Conservation (phyloP, 2,797 vertebrate genomes). For the Dryobates pubescens region DNA sequence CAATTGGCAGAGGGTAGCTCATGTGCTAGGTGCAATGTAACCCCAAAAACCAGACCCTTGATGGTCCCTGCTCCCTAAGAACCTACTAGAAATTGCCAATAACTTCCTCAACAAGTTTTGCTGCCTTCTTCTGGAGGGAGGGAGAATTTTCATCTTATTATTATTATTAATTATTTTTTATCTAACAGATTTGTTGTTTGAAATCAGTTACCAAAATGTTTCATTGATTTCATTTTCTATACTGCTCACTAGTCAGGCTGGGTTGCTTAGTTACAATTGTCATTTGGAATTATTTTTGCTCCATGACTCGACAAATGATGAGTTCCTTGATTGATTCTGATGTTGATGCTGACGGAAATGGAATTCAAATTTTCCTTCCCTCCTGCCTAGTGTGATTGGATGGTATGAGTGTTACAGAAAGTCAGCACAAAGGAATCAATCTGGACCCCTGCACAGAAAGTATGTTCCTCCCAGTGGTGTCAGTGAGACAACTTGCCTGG, state of each 20-base stretch:
- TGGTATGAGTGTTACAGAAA: background rate
- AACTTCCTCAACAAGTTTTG: background rate
- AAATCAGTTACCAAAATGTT: slow-evolving; percentile 28
- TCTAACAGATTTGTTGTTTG: background rate
- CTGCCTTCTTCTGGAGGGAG: background rate
- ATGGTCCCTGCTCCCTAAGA: background rate
- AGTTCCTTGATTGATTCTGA: slow-evolving; percentile 13
- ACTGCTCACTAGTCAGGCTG: background rate
- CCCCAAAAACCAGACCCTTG: background rate
- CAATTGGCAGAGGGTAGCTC: background rate
- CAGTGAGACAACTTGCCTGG: background rate
- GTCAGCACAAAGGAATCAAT: background rate
- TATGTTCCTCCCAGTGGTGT: background rate
- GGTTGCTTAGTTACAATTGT: slow-evolving; percentile 51
- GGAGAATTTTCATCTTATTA: background rate
- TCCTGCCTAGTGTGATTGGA: background rate
- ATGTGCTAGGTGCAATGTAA: background rate
- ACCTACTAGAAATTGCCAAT: background rate
- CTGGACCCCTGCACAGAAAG: background rate
- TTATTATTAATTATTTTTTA: background rate
- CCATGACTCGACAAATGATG: background rate
- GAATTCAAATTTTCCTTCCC: background rate
- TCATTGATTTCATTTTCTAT: slow-evolving; percentile 22
- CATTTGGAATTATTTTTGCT: slow-evolving; percentile 43
- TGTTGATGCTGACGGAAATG: slow-evolving; percentile 2